These are phyloP conservation scores for Podarcis siculus DNA, from an alignment of 2,797 vertebrate genomes.

Conservation along the genomic window DNA sequence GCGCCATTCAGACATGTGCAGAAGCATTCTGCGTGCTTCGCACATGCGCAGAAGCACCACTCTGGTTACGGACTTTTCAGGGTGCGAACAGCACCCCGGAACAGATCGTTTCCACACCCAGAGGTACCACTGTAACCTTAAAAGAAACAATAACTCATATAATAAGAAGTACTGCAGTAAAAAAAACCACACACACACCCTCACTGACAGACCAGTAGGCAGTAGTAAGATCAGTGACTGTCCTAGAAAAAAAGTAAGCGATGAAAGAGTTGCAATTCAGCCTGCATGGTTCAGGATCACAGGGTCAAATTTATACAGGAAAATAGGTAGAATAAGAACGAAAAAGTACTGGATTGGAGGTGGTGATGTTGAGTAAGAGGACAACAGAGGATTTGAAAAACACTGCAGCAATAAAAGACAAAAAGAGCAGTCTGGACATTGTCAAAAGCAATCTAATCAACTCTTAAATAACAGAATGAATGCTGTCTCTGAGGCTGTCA, in stretches of 20 bases:
- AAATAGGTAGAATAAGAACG: not conserved
- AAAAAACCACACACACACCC: not conserved
- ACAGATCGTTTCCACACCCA: no score
- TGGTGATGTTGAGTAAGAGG: not conserved
- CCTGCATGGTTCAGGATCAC: not conserved
- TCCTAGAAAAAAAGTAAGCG: not conserved
- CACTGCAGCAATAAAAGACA: not conserved
- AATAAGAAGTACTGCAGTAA: not conserved
- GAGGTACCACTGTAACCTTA: not conserved
- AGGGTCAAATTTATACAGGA: not conserved
- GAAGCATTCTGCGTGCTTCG: no score
- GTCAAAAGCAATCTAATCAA: conserved; percentile 4
- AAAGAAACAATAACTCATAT: not conserved
- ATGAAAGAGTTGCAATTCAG: not conserved
- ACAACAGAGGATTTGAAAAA: not conserved
- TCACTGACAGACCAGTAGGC: not conserved
- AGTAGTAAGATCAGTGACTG: not conserved
- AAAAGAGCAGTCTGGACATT: not conserved
- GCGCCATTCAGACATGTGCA: no score
- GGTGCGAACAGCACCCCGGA: no score
- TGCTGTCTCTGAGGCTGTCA: not conserved
- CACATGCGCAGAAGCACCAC: no score
- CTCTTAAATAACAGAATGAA: conserved; percentile 3
- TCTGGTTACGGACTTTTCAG: no score
- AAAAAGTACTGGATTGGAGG: not conserved